Base-by-base conservation (phyloP, 35 echinoderm and acorn worm genomes). In the Ophioderma brevispina region DNA sequence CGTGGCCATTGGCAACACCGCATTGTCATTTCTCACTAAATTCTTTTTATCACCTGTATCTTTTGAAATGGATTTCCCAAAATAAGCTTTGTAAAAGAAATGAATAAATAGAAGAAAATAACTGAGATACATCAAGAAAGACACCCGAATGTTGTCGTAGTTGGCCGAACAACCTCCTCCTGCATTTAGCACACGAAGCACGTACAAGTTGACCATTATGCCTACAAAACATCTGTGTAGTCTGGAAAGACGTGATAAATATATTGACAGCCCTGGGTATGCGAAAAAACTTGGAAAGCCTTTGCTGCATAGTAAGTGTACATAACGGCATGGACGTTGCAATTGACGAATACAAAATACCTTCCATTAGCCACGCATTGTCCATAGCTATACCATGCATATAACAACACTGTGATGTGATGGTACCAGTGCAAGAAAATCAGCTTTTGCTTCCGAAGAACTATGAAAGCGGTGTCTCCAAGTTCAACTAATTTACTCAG, bases 341-440 rank as follows among this genome's bases (percentile, higher is more conserved):
- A 84, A 59, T 96, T 96, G 90, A 96, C 89, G 25, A 92, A 86
- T 21, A 96, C 84, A 33, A 96, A 96, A 35, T 96, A 96, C 11
- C 94, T 80, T 33, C 90, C 94, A 2, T 82, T 86, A 36, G 95
- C 87, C 17, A 88, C 87, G 33, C 89, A 87, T 64, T 88, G 87
- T 36, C 87, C 91, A 38, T 92, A 97, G 39, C 94, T 96, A 82
- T 96, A 96, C 94, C 94, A 96, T 13, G 90, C 64, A 80, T 96
- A 96, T 25, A 96, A 79, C 0, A 96, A 82, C 19, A 96, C 94
- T 0, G 94, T 96, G 75, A 96, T 92, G 78, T 96, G 94, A 31
- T 96, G 94, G 49, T 96, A 96, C 94, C 94, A 96, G 78, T 96
- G 94, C 8, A 96, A 82, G 59, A 96, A 96, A 39, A 96, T 96